phyloP scores from a whole-genome alignment of 2,888 invertebrate genomes.

The Aphrophora alni region DNA sequence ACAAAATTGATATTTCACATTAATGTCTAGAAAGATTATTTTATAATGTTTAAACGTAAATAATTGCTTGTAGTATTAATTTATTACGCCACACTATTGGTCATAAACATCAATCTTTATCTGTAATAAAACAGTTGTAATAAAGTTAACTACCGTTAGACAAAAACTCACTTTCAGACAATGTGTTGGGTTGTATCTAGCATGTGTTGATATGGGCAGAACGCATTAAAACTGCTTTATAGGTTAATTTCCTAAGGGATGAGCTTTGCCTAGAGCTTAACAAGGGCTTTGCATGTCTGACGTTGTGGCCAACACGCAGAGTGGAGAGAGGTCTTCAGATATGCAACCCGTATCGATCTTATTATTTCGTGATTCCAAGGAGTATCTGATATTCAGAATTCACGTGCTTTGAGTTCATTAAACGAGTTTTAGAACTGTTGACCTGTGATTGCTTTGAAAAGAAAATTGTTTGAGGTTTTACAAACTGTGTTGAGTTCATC shows the following conservation, averaged over 20 bases:
- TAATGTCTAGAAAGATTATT: neutral
- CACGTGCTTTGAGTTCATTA: neutral
- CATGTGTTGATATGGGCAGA: neutral
- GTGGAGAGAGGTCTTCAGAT: neutral
- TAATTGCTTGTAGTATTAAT: conserved; percentile 6
- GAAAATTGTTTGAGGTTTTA: neutral
- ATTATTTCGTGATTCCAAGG: neutral
- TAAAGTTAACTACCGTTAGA: neutral
- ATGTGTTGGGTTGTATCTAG: too few species aligned
- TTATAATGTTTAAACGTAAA: neutral
- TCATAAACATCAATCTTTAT: neutral
- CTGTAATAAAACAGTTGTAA: neutral
- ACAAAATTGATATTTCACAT: neutral
- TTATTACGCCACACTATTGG: neutral
- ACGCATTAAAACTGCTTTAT: conserved; percentile 25
- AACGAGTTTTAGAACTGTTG: neutral
- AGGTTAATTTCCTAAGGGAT: conserved; percentile 35
- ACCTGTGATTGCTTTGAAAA: neutral
- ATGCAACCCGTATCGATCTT: conserved; percentile 24
- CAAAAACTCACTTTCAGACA: neutral
- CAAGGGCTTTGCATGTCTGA: conserved; percentile 34
- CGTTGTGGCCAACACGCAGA: too few species aligned
- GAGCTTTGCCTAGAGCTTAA: conserved; percentile 29
- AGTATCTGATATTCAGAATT: conserved; percentile 6
- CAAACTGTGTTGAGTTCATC: too few species aligned